A percentile compares a stretch with the other conserved stretches of the same genome.
phyloP scores from a whole-genome alignment of 2,888 invertebrate genomes.

The Neria commutata region DNA sequence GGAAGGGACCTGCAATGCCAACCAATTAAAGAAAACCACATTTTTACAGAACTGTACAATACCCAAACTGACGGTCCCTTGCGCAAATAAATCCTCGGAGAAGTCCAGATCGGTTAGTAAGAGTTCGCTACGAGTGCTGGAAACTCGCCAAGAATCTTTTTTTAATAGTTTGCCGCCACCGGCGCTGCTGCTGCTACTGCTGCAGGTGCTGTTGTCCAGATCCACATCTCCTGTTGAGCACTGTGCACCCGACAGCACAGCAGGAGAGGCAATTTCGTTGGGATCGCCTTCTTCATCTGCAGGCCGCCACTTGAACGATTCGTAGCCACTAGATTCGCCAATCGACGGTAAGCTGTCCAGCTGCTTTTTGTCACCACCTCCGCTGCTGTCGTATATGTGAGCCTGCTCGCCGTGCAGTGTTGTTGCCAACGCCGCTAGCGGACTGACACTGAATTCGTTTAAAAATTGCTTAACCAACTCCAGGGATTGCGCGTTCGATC shows the following conservation, averaged over 20 bases:
- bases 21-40: not conserved
- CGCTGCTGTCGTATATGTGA: conserved; percentile 21
- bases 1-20: conserved; percentile 72
- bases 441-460: conserved; percentile 47
- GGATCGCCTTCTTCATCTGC: conserved; percentile 63
- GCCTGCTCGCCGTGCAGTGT: not conserved
- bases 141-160: conserved; percentile 52
- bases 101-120: conserved; percentile 59
- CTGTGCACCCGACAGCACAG: not conserved
- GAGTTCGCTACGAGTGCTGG: conserved; percentile 52
- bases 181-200: conserved; percentile 30
- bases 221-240: conserved; percentile 39
- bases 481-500: conserved; percentile 46
- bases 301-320: conserved; percentile 70
- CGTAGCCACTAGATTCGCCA: conserved; percentile 77
- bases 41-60: conserved; percentile 8
- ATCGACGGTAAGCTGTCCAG: conserved; percentile 72
- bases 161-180: conserved; percentile 27
- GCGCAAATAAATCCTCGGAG: conserved; percentile 61
- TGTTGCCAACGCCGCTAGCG: conserved; percentile 14
- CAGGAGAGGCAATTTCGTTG: conserved; percentile 32
- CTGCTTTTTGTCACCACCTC: conserved; percentile 53
- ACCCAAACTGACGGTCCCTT: conserved; percentile 62
- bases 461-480: conserved; percentile 60
- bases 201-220: conserved; percentile 46